phyloP scores from a whole-genome alignment of 23 tunicate genomes.

The Halocynthia aurantium region DNA sequence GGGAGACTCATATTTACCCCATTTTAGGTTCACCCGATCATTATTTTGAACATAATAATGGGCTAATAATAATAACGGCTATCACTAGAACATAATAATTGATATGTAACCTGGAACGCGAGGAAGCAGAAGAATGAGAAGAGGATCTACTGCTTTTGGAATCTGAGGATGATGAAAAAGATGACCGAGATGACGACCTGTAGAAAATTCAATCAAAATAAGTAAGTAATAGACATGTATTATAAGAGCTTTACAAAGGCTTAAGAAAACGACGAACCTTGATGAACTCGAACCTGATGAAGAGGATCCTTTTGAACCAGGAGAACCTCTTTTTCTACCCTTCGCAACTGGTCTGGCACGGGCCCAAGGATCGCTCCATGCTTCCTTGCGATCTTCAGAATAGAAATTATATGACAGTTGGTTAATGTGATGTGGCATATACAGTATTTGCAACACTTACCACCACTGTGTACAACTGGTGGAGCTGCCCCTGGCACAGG shows the following conservation, averaged over 20 bases:
- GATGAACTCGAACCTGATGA: conserved; percentile 46
- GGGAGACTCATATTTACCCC: too few species aligned
- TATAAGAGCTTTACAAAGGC: not conserved
- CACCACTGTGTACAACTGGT: too few species aligned
- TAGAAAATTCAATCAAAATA: not conserved
- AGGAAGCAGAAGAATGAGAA: conserved; percentile 7
- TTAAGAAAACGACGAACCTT: conserved; percentile 14
- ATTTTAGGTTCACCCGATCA: too few species aligned
- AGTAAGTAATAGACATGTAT: not conserved
- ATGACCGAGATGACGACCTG: conserved; percentile 37
- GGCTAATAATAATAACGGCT: too few species aligned
- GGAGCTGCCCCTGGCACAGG: too few species aligned
- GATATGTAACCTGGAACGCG: conserved; percentile 29
- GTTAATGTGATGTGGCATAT: too few species aligned
- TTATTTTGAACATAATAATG: too few species aligned
- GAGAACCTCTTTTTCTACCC: conserved; percentile 34
- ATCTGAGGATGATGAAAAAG: conserved; percentile 34
- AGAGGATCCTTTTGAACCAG: conserved; percentile 36
- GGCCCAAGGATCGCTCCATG: conserved; percentile 89
- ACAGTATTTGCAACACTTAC: too few species aligned
- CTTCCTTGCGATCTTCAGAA: conserved; percentile 31
- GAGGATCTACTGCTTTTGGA: conserved; percentile 6
- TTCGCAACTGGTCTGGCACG: conserved; percentile 56
- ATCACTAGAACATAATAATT: not conserved
- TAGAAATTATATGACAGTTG: not conserved